Evolutionary conservation across 2,888 invertebrate species (phyloP).

Genomic region (Tenthredo livida): DNA sequence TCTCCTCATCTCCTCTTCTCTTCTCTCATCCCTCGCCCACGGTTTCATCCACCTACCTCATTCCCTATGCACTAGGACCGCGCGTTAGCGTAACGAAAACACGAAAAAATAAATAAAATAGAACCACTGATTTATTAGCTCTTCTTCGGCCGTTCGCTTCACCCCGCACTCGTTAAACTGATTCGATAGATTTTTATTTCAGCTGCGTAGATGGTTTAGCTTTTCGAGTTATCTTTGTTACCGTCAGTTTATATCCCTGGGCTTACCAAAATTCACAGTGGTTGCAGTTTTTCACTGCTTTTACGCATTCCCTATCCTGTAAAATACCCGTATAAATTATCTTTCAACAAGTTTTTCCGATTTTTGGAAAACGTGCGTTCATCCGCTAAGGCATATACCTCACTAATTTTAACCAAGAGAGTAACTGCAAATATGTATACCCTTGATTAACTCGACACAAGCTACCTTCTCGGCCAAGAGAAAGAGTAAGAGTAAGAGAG

Average conservation of each 20-base stretch:
- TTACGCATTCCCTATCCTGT: neutral
- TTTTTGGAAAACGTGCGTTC: neutral
- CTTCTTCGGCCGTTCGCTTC: slow-evolving; percentile 46
- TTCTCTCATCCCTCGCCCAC: slow-evolving; percentile 51
- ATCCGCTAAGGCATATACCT: neutral
- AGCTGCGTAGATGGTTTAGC: slow-evolving; percentile 59
- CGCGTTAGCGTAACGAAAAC: slow-evolving; percentile 53
- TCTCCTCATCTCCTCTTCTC: slow-evolving; percentile 54
- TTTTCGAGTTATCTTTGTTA: slow-evolving; percentile 16
- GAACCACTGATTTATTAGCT: slow-evolving; percentile 73
- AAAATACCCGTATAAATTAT: neutral
- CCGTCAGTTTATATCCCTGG: neutral
- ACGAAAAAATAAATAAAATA: slow-evolving; percentile 53
- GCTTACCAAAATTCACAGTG: neutral
- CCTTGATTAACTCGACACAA: neutral
- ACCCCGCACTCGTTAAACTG: slow-evolving; percentile 74
- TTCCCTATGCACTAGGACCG: slow-evolving; percentile 38
- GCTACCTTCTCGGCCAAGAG: neutral
- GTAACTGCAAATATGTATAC: neutral
- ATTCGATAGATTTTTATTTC: slow-evolving; percentile 75
- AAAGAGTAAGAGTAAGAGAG: neutral
- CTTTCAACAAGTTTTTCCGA: neutral
- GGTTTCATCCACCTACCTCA: slow-evolving; percentile 50
- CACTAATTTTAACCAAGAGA: neutral
- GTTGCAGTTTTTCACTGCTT: neutral